Evolutionary conservation across 1,140 invertebrate species (phyloP).

Genomic region (Pseudomyrmex concolor): DNA sequence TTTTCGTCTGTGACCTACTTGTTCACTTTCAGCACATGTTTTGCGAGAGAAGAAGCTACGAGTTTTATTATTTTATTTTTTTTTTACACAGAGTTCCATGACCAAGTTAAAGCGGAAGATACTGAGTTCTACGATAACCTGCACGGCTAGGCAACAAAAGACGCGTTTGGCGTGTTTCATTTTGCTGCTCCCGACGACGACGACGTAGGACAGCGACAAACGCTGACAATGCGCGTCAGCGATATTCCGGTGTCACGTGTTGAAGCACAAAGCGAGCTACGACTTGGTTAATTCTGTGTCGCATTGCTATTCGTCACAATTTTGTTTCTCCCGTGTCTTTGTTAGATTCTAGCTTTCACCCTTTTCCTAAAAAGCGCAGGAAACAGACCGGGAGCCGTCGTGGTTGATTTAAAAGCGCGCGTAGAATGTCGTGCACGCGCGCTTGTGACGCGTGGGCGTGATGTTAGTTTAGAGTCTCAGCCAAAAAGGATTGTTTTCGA

Average conservation of each 20-base stretch:
- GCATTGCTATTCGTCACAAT: slow-evolving; percentile 55
- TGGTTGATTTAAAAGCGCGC: slow-evolving; percentile 58
- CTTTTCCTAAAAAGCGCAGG: slow-evolving; percentile 24
- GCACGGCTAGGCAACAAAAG: not conserved
- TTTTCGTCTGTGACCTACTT: not conserved
- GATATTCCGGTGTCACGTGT: not conserved
- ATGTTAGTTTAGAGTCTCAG: slow-evolving; percentile 50
- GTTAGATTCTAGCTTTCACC: not conserved
- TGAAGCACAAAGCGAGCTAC: not conserved
- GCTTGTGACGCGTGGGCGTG: slow-evolving; percentile 35
- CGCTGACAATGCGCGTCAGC: slow-evolving; percentile 14
- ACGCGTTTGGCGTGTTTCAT: slow-evolving; percentile 18
- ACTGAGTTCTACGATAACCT: not conserved
- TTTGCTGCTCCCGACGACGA: slow-evolving; percentile 7
- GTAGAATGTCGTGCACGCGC: slow-evolving; percentile 30
- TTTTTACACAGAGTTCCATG: not conserved
- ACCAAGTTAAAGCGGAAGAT: not conserved
- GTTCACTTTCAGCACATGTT: not conserved
- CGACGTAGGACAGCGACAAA: slow-evolving; percentile 25
- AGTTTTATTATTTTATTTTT: not conserved
- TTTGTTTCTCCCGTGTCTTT: slow-evolving; percentile 21
- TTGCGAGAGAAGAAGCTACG: too few relatives aligned
- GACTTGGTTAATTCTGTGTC: slow-evolving; percentile 35
- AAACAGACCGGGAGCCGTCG: slow-evolving; percentile 12
- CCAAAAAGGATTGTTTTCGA: slow-evolving; percentile 20